phyloP scores from a whole-genome alignment of 2,888 invertebrate species.

The Machimus rusticus region DNA sequence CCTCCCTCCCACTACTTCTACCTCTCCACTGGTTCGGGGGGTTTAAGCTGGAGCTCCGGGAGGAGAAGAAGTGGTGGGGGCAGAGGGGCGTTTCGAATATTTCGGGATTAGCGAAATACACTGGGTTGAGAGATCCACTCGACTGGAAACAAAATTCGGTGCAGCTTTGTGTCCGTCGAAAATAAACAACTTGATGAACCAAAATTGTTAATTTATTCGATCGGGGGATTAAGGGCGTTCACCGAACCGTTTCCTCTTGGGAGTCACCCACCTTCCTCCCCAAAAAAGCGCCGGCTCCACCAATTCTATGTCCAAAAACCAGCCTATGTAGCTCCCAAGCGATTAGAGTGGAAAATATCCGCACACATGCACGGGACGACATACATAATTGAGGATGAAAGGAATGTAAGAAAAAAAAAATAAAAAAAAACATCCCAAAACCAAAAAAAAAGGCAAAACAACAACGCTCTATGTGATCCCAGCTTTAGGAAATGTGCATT shows the following conservation, averaged over 20 bases:
- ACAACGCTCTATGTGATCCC: not conserved
- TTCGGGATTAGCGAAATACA: not conserved
- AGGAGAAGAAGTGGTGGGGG: not conserved
- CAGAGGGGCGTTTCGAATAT: not conserved
- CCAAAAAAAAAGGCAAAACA: not conserved
- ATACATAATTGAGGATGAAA: not conserved
- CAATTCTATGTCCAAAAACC: not conserved
- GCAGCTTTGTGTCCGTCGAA: not conserved
- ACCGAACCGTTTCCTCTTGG: not conserved
- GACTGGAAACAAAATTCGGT: not conserved
- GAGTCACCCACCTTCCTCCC: not conserved
- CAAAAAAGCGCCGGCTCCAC: not conserved
- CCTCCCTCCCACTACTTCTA: no score
- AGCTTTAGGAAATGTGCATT: not conserved
- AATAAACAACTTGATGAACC: not conserved
- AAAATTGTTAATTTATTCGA: constrained; percentile 26
- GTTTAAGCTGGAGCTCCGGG: no score
- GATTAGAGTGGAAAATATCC: not conserved
- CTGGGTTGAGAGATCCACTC: not conserved
- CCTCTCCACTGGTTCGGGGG: not conserved
- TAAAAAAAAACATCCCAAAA: not conserved
- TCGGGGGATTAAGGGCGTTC: not conserved
- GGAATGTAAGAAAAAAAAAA: not conserved
- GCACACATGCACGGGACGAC: not conserved
- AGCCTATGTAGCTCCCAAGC: not conserved